These are phyloP conservation scores for Drosophila sproati DNA, from an alignment of 1,140 invertebrate genomes.

Conservation along the genomic window DNA sequence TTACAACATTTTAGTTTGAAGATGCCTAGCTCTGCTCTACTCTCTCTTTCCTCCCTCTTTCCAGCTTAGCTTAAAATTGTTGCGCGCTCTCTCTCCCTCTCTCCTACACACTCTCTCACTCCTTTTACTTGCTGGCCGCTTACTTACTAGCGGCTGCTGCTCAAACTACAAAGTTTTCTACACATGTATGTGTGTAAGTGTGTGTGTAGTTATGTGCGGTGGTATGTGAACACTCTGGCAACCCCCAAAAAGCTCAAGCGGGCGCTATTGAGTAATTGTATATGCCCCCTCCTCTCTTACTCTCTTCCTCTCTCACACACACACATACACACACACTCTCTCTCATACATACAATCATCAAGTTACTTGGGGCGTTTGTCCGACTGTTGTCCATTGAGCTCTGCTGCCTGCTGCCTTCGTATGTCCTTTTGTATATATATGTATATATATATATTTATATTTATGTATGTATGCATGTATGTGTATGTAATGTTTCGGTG, in stretches of 20 bases:
- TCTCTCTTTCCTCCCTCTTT: slow-evolving; percentile 22
- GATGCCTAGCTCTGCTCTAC: slow-evolving; percentile 44
- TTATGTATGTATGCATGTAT: slow-evolving; percentile 26
- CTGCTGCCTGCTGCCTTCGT: slow-evolving; percentile 63
- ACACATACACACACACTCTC: slow-evolving; percentile 23
- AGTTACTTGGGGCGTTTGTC: slow-evolving; percentile 69
- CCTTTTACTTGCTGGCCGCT: slow-evolving; percentile 47
- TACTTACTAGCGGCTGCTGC: slow-evolving; percentile 25
- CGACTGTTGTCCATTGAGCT: slow-evolving; percentile 75
- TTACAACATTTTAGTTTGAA: slow-evolving; percentile 80
- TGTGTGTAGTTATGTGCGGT: slow-evolving; percentile 53
- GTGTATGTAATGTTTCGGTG: slow-evolving; percentile 25
- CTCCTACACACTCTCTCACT: slow-evolving; percentile 15
- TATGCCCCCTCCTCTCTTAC: slow-evolving; percentile 36
- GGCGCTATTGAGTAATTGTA: slow-evolving; percentile 80
- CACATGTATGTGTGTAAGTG: slow-evolving; percentile 27
- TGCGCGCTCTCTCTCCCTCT: slow-evolving; percentile 42
- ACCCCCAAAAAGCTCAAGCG: slow-evolving; percentile 77
- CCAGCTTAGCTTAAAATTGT: slow-evolving; percentile 62
- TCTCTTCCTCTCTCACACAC: slow-evolving; percentile 3
- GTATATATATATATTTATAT: not conserved
- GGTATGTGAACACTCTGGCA: slow-evolving; percentile 43
- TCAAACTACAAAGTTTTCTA: slow-evolving; percentile 63
- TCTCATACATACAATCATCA: slow-evolving; percentile 69
- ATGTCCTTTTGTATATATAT: slow-evolving; percentile 60